Evolutionary conservation across 2,113 vertebrate species (phyloP), one percentile per base, ranked within the genome.

Genomic region (Pollachius pollachius): DNA sequence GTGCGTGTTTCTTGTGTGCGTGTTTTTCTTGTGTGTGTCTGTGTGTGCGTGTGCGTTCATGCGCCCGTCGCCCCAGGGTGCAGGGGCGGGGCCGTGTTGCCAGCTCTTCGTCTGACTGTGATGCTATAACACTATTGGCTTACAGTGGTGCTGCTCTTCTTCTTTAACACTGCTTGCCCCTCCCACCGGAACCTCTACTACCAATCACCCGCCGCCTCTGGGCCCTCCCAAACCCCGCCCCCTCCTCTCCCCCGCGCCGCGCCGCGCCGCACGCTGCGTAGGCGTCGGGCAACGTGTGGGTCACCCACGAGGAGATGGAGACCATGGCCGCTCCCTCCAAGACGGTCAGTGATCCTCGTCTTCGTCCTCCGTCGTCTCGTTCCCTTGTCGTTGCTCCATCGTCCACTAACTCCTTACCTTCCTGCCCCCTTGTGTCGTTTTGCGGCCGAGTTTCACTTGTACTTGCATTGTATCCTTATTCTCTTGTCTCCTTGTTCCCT

Each of bases 271-370:
- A 9, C 41, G 41, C 41, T 48, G 98, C 86, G 87, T 92, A 99
- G 97, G 94, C 96, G 65, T 99, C 96, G 90, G 97, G 97, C 92
- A 99, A 99, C 78, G 97, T 99, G 25, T 99, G 97, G 97, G 93
- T 99, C 91, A 99, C 96, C 85, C 97, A 99, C 73, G 96, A 99
- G 94, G 97, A 99, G 92, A 98, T 98, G 96, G 96, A 99, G 93
- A 99, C 94, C 69, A 90, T 99, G 77, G 93, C 97, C 64, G 95
- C 97, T 89, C 96, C 97, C 75, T 92, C 96, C 81, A 99, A 96
- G 96, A 95, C 94, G 96, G 97, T 99, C 88, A 96, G 97, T 97
- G 9, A 37, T 96, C 75, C 69, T 52, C 27, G 6, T 71, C 61
- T 80, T 74, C 65, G 6, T 52, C 52, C 19, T 11, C 64, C 60